phyloP scores from a whole-genome alignment of 2,888 invertebrate genomes.

The Drosophila prolongata region DNA sequence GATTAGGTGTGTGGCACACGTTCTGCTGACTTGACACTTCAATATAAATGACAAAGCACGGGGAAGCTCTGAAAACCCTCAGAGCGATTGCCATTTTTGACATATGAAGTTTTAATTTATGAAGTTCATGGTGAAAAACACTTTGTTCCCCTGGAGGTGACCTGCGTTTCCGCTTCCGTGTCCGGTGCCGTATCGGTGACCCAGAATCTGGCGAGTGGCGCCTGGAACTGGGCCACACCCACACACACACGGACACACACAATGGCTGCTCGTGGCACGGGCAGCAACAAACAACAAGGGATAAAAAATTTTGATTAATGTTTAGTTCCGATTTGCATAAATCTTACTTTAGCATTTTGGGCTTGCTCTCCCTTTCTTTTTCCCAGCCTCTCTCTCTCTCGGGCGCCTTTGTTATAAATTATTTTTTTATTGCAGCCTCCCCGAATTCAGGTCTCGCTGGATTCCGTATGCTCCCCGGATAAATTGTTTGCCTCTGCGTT shows the following conservation, averaged over 20 bases:
- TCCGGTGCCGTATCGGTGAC: constrained; percentile 54
- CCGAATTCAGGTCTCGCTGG: constrained; percentile 6
- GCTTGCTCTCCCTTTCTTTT: constrained; percentile 42
- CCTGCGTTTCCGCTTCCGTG: constrained; percentile 45
- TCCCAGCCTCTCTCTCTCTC: constrained; percentile 12
- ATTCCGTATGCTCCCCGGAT: constrained; percentile 48
- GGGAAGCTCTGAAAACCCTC: background rate
- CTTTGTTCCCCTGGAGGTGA: constrained; percentile 40
- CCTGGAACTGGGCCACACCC: constrained; percentile 64
- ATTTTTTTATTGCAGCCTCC: constrained; percentile 69
- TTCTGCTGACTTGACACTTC: constrained; percentile 61
- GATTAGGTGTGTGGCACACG: constrained; percentile 6
- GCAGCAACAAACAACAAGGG: constrained; percentile 24
- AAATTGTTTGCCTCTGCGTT: constrained; percentile 54
- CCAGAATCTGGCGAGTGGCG: constrained; percentile 67
- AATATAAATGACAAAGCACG: constrained; percentile 66
- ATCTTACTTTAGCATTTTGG: constrained; percentile 81
- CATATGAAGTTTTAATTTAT: constrained; percentile 77
- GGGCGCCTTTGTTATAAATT: constrained; percentile 71
- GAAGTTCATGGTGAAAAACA: constrained; percentile 55
- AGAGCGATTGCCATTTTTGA: constrained; percentile 56
- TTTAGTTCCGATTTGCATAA: constrained; percentile 84
- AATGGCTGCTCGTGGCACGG: constrained; percentile 11
- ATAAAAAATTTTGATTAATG: constrained; percentile 81
- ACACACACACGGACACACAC: constrained; percentile 41